Base-by-base conservation (phyloP, 2,797 vertebrate genomes). In the Sebastes jordani region DNA sequence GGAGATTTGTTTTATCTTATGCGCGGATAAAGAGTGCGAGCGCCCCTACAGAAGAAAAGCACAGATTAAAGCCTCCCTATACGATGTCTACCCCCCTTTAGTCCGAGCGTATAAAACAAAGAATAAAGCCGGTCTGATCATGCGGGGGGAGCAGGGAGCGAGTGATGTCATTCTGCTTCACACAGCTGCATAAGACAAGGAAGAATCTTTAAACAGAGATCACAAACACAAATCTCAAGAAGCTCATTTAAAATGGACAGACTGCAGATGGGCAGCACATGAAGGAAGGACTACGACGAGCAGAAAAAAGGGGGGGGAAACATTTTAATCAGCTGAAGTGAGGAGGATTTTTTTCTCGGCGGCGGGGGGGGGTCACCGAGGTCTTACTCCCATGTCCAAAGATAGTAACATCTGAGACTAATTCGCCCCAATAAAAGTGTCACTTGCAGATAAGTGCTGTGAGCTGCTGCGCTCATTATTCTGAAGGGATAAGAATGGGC, bases 401-500 rank as follows among this genome's bases (percentile, higher is more conserved):
- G 83, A 91, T 74, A 83, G 89, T 7, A 90, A 86, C 84, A 79
- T 88, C 75, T 76, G 76, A 85, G 82, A 71, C 83, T 82, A 86
- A 91, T 91, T 86, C 64, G 7, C 16, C 78, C 78, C 83, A 84
- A 86, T 87, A 78, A 82, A 92, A 90, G 83, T 85, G 87, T 87
- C 83, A 89, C 80, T 86, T 86, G 70, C 54, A 83, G 88, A 84
- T 88, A 88, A 88, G 89, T 79, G 61, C 60, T 11, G 74, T 54
- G 84, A 88, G 79, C 60, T 6, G 74, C 67, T 29, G 30, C 7
- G 73, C 88, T 92, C 89, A 80, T 91, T 93, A 92, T 75, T 82
- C 77, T 32, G 74, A 70, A 69, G 64, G 78, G 78, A 78, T 81
- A 83, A 69, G 77, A 82, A 80, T 3, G 56, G 55, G 76, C 82